Evolutionary conservation across 2,797 vertebrate genomes (phyloP), one percentile per base, ranked within the genome.

Genomic region (Hydrophis major): DNA sequence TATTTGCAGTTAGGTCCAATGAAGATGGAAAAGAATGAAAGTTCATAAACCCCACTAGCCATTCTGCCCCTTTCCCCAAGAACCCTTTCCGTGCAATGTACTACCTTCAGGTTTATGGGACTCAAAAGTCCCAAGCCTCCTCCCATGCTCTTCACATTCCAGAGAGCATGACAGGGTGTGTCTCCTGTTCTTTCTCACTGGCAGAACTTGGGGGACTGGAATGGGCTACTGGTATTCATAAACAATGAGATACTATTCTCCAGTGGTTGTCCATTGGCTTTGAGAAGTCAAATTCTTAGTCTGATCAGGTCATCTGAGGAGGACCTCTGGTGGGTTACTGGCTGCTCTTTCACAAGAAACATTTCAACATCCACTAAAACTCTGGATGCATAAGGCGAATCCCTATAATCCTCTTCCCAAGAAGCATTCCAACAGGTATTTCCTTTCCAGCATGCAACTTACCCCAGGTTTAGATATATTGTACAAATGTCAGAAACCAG

Each of bases 401-500:
- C 27, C 13, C 6, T 28, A 69, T 83, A 13, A 10, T 10, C 8
- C 27, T 69, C 25, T 22, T 22, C 47, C 55, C 53, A 12, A 25
- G 87, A 60, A n/a, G n/a, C 16, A 6, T 28, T 11, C 12, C 13
- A 8, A 18, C 28, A 0, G 37, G 13, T 42, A 20, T 37, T 12
- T n/a, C 18, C 27, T 53, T 32, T 22, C n/a, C 18, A 55, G n/a
- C 28, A 59, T 66, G 55, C 18, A 16, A 86, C 98, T 42, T 98
- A 99, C 99, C 99, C 99, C 56, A 99, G 98, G 96, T 99, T 99
- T 93, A 99, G 97, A 98, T 99, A 99, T 98, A 99, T 99, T 47
- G 99, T 99, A 96, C 99, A 99, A 98, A 99, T 99, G 96, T 99
- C 99, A 53, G 99, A 99, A 59, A 99, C 99, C 0, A 99, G 98